phyloP scores from a whole-genome alignment of 1,140 invertebrate genomes.

The Drosophila quadrilineata region DNA sequence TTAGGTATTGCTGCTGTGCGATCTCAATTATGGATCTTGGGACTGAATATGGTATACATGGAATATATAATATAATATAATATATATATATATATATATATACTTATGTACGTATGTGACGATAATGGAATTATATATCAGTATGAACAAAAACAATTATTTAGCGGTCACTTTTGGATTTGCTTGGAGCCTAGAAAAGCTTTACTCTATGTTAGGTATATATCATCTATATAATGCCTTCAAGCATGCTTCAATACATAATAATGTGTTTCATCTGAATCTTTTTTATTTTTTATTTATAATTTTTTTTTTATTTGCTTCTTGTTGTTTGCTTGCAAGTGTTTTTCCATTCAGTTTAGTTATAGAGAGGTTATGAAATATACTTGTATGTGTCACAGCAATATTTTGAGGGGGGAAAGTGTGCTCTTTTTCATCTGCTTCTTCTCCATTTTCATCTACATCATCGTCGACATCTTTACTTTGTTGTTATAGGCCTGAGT shows the following conservation, averaged over 20 bases:
- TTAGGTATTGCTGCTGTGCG: neutral
- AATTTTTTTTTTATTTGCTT: no score
- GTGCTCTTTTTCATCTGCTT: no score
- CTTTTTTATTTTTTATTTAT: no score
- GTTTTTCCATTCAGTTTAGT: no score
- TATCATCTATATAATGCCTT: constrained; percentile 15
- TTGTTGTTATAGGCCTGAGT: constrained; percentile 14
- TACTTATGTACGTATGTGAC: constrained; percentile 20
- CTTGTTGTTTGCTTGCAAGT: no score
- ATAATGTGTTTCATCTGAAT: no score
- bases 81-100: constrained; percentile 1
- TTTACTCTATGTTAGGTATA: constrained; percentile 27
- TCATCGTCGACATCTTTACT: no score
- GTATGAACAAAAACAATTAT: neutral
- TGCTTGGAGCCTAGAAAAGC: constrained; percentile 42
- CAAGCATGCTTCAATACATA: no score
- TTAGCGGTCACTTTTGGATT: constrained; percentile 10
- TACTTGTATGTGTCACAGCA: constrained; percentile 39
- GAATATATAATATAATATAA: no score
- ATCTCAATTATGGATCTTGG: neutral
- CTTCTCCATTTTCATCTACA: no score
- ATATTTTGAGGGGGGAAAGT: constrained; percentile 19
- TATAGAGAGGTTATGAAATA: constrained; percentile 34
- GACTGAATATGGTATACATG: constrained; percentile 9
- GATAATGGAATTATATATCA: neutral